Percentiles rank a stretch among this genome's conserved stretches.
phyloP scores from a whole-genome alignment of 2,113 vertebrate genomes.

The Leptobrachium ailaonicum region DNA sequence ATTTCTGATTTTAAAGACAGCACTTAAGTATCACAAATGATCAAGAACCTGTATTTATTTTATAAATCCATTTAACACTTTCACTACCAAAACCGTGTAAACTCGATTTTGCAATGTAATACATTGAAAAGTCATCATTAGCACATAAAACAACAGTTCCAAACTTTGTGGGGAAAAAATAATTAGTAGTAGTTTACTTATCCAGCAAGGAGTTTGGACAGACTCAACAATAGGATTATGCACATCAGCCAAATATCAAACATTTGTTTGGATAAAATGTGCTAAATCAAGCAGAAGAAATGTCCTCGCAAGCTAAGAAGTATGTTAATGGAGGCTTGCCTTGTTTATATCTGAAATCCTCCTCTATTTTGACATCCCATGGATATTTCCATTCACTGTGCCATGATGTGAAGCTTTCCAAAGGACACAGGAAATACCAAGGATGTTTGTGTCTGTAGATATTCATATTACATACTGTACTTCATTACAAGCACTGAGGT shows the following conservation, averaged over 20 bases:
- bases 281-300: conserved; percentile 46
- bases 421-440: conserved; percentile 44
- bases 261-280: conserved; percentile 35
- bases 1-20: too few relatives aligned
- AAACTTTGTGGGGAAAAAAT: background rate
- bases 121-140: too few relatives aligned
- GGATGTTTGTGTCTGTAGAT: conserved; percentile 42
- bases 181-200: conserved; percentile 18
- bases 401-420: conserved; percentile 42
- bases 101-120: too few relatives aligned
- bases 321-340: conserved; percentile 41
- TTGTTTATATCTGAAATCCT: conserved; percentile 33
- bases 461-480: conserved; percentile 32
- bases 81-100: too few relatives aligned
- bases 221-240: conserved; percentile 39
- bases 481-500: conserved; percentile 33
- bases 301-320: conserved; percentile 32
- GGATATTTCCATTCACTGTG: conserved; percentile 45
- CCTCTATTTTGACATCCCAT: conserved; percentile 39
- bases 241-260: conserved; percentile 34
- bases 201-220: conserved; percentile 9
- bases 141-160: background rate
- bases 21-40: too few relatives aligned
- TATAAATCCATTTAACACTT: too few relatives aligned
- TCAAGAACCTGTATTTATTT: too few relatives aligned